These are phyloP conservation scores for Pinctada fucata DNA, from an alignment of 2,888 invertebrate genomes.

Conservation along the genomic window DNA sequence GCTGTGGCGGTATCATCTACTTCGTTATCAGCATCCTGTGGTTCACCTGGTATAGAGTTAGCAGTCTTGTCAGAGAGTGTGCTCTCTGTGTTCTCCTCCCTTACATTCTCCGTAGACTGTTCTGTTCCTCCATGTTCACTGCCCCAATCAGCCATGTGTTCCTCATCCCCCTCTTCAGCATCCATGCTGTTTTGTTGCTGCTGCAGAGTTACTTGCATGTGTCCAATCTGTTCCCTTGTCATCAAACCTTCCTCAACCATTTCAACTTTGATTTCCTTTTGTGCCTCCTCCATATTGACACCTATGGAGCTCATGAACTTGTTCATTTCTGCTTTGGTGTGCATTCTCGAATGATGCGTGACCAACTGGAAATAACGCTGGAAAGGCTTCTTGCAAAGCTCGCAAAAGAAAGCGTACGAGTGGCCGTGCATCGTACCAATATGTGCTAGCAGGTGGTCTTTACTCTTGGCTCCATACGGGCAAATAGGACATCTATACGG, in stretches of 20 bases:
- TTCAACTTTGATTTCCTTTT: background rate
- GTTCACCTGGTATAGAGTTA: background rate
- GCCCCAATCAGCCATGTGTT: background rate
- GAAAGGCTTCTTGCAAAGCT: constrained; percentile 63
- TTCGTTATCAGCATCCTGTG: background rate
- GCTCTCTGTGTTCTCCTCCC: background rate
- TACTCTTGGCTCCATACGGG: constrained; percentile 56
- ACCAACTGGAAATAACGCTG: constrained; percentile 55
- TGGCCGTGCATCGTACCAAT: constrained; percentile 60
- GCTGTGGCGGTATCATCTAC: background rate
- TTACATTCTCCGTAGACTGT: background rate
- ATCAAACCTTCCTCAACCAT: constrained; percentile 13
- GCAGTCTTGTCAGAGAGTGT: background rate
- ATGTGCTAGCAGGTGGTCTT: constrained; percentile 58
- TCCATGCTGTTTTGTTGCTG: background rate
- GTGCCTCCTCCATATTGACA: background rate
- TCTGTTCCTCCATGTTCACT: background rate
- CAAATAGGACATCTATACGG: constrained; percentile 63
- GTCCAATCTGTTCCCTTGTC: background rate
- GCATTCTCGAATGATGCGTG: constrained; percentile 55
- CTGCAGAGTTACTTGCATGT: background rate
- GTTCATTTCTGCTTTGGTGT: constrained; percentile 42
- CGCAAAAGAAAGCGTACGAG: constrained; percentile 61
- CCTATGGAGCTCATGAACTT: background rate
- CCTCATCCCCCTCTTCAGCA: background rate